These are phyloP conservation scores for Lasioglossum zephyrum DNA, from an alignment of 2,888 invertebrate species.

Conservation along the genomic window DNA sequence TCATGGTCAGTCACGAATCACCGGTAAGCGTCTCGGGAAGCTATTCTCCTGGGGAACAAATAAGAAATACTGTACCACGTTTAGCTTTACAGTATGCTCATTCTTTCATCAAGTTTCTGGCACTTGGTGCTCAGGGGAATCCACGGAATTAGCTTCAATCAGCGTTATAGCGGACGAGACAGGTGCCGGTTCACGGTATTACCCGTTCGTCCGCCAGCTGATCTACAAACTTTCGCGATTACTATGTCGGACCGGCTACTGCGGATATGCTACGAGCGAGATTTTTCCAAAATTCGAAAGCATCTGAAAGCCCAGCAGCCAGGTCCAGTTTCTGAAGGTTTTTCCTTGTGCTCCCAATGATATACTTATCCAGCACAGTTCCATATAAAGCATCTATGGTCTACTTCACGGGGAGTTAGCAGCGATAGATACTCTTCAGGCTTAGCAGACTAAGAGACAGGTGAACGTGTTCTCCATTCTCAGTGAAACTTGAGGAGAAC, in stretches of 20 bases:
- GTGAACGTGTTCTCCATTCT: background rate
- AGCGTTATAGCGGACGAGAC: constrained; percentile 6
- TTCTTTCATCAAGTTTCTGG: background rate
- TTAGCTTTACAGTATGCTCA: constrained; percentile 65
- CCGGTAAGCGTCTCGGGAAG: background rate
- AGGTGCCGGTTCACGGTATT: constrained; percentile 47
- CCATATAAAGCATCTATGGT: constrained; percentile 1
- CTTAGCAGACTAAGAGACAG: constrained; percentile 5
- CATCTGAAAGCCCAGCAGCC: background rate
- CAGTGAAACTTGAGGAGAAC: constrained; percentile 20
- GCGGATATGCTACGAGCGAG: constrained; percentile 24
- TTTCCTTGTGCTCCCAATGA: background rate
- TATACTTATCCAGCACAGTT: constrained; percentile 12
- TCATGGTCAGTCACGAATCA: background rate
- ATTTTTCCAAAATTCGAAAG: background rate
- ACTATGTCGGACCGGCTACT: background rate
- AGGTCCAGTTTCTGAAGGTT: background rate
- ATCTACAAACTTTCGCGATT: background rate
- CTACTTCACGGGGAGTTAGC: background rate
- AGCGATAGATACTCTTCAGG: background rate
- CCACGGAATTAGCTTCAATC: background rate
- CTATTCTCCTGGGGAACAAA: background rate
- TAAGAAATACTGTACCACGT: constrained; percentile 65
- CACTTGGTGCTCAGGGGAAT: background rate
- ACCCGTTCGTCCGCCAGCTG: constrained; percentile 15